Percentiles rank a stretch among this genome's conserved stretches.
These are phyloP conservation scores for Magallana nippona DNA, from an alignment of 2,888 invertebrate species.

Conservation along the genomic window DNA sequence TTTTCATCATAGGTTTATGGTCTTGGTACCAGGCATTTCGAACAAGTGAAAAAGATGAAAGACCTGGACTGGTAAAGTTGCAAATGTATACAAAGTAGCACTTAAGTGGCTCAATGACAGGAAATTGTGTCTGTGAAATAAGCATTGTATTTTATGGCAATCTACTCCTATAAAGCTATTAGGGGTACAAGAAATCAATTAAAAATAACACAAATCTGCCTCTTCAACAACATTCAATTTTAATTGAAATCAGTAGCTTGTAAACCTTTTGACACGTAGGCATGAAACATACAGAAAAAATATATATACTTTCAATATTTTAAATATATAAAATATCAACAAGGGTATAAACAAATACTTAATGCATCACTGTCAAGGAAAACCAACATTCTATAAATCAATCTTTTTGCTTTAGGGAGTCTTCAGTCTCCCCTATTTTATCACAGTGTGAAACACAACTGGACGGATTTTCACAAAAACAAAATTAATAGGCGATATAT, in stretches of 20 bases:
- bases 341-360: conserved; percentile 28
- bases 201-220: not conserved
- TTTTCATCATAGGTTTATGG: no score
- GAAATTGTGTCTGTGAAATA: no score
- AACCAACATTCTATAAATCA: not conserved
- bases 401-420: no score
- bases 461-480: no score
- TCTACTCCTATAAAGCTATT: no score
- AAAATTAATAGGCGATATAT: no score
- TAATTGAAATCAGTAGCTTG: conserved; percentile 1
- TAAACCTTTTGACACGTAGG: not conserved
- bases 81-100: no score
- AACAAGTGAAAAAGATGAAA: no score
- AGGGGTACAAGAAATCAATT: not conserved
- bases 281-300: conserved; percentile 2
- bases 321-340: conserved; percentile 8
- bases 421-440: not conserved
- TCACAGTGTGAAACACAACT: not conserved
- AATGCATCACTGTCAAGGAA: not conserved
- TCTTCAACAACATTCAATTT: not conserved
- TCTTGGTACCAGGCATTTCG: no score
- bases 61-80: no score
- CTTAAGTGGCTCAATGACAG: no score
- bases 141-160: no score
- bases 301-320: not conserved